phyloP scores from a whole-genome alignment of 2,113 vertebrate species.

The Mirounga angustirostris region DNA sequence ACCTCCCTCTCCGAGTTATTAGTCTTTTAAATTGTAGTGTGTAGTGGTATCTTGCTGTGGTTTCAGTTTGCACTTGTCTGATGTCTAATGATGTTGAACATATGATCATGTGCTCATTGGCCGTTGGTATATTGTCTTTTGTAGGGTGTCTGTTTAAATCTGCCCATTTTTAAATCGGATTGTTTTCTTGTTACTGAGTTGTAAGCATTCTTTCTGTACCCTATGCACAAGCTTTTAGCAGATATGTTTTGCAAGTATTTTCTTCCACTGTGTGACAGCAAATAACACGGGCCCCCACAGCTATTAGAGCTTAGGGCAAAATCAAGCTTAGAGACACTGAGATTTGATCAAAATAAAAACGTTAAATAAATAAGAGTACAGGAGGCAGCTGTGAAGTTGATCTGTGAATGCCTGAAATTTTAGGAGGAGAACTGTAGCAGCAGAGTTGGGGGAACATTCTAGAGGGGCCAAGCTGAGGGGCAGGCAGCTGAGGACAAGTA shows the following conservation, averaged over 20 bases:
- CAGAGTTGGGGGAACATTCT: not conserved
- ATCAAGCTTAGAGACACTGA: conserved; percentile 1
- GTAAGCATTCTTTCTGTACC: not conserved
- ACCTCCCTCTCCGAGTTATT: rapidly evolving
- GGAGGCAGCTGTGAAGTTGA: not conserved
- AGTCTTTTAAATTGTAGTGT: not conserved
- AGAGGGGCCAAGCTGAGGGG: not conserved
- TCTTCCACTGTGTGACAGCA: not conserved
- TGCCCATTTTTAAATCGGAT: not conserved
- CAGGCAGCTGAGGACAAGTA: not conserved
- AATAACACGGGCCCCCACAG: not conserved
- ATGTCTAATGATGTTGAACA: not conserved
- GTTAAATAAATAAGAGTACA: not conserved
- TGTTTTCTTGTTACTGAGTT: conserved; percentile 1
- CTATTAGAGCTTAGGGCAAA: not conserved
- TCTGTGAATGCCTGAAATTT: not conserved
- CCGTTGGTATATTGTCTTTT: not conserved
- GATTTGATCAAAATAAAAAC: conserved; percentile 12
- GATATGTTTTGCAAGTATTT: conserved; percentile 34
- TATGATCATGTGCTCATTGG: not conserved
- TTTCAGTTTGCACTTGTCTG: not conserved
- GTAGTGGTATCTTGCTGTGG: not conserved
- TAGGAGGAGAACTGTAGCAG: not conserved
- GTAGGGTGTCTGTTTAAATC: not conserved
- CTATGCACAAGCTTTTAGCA: not conserved